Base-by-base conservation (phyloP, 2,113 vertebrate species). In the Sylvia atricapilla region DNA sequence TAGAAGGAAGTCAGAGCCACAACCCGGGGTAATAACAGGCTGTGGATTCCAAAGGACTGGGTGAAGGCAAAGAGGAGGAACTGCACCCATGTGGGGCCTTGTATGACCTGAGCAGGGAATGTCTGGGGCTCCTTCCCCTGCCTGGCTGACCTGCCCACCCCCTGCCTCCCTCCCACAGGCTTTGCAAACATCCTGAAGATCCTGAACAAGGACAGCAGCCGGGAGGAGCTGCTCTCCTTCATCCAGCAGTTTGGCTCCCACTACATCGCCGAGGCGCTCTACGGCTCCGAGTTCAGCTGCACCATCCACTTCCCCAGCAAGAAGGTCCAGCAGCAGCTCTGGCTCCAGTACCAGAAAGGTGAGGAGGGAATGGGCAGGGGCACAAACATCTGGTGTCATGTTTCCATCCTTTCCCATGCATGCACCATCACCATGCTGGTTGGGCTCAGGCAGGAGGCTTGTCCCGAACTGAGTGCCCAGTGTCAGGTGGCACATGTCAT, bases 281-380 rank as follows among this genome's bases (percentile, higher is more conserved):
- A 99, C 0, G 99, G 99, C 80, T 99, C 99, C 0, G 99, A 99
- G 97, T 99, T 99, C 97, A 99, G 98, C 97, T 99, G 99, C 96
- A 98, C 97, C 97, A 99, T 99, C 97, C 99, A 99, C 97, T 99
- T 99, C 93, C 99, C 99, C 96, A 99, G 98, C 98, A 99, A 99
- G 98, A 99, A 99, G 97, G 98, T 99, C 43, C 99, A 99, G 98
- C 99, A 99, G 98, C 99, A 99, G 97, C 99, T 99, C 69, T 99
- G 99, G 99, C 98, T 99, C 31, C 99, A 99, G 98, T 99, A 99
- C 93, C 99, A 99, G 98, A 99, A 99, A 99, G 99, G 99, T 99
- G 98, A 98, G 98, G 49, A 33, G 67, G 7, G 23, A 2, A 6
- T 0, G 21, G 68, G 66, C 60, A 41, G 47, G 18, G 68, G 22